A percentile compares a stretch with the other conserved stretches of the same genome.
phyloP scores from a whole-genome alignment of 2,797 vertebrate genomes.

The Crax fasciolata region DNA sequence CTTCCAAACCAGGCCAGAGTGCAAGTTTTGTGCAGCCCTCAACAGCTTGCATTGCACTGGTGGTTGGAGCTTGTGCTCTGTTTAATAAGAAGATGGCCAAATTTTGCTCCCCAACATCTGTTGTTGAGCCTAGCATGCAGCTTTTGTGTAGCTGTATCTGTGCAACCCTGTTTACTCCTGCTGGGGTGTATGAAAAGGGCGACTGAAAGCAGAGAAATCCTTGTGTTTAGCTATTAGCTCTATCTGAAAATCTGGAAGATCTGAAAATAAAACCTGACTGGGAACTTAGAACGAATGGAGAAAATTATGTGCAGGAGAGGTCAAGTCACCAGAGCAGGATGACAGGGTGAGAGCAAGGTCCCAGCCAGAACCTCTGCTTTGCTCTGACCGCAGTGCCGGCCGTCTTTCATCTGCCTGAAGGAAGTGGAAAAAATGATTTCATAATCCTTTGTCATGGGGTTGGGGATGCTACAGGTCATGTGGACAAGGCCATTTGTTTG shows the following conservation, averaged over 20 bases:
- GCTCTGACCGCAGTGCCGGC: not conserved
- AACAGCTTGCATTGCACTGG: not conserved
- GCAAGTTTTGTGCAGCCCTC: not conserved
- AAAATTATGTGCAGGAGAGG: slow-evolving; percentile 36
- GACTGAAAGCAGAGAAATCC: not conserved
- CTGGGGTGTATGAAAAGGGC: not conserved
- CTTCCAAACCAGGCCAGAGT: slow-evolving; percentile 13
- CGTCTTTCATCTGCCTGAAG: not conserved
- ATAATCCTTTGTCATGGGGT: slow-evolving; percentile 14
- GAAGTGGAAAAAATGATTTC: slow-evolving; percentile 43
- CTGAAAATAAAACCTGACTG: not conserved
- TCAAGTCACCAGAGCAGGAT: slow-evolving; percentile 4
- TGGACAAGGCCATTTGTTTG: slow-evolving; percentile 42
- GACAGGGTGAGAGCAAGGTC: not conserved
- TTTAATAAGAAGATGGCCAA: not conserved
- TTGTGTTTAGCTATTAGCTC: not conserved
- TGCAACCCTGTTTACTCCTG: not conserved
- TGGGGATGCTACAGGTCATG: slow-evolving; percentile 5
- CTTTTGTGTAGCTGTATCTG: not conserved
- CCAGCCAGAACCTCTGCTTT: not conserved
- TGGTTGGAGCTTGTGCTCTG: not conserved
- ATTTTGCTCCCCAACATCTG: not conserved
- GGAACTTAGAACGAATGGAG: not conserved
- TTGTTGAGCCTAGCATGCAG: rapidly evolving
- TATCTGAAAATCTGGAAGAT: not conserved